phyloP scores from a whole-genome alignment of 2,888 invertebrate species.

The Corbicula japonica region DNA sequence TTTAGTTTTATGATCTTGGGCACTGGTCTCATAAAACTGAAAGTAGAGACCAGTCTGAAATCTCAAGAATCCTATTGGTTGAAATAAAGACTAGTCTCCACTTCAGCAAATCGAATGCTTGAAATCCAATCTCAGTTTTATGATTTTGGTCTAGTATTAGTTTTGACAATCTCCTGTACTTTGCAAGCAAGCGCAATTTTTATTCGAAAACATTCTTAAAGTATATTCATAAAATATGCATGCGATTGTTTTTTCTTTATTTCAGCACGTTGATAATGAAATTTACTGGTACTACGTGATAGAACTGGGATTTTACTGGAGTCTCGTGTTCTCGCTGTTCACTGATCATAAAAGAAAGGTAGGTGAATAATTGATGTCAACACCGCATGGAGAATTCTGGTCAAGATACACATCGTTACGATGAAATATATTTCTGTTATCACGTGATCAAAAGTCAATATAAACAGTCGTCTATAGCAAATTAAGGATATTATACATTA shows the following conservation, averaged over 20 bases:
- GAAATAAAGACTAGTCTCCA: background rate
- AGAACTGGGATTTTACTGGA: conserved; percentile 97
- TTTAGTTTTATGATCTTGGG: no score
- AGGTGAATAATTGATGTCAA: conserved; percentile 23
- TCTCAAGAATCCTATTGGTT: background rate
- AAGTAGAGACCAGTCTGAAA: background rate
- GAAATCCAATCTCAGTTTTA: background rate
- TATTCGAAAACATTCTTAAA: background rate
- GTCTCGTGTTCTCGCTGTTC: conserved; percentile 95
- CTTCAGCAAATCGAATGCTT: background rate
- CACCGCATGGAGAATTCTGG: background rate
- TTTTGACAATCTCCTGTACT: background rate
- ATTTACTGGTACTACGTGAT: conserved; percentile 99
- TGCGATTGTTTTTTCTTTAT: background rate
- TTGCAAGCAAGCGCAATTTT: background rate
- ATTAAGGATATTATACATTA: background rate
- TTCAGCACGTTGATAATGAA: conserved; percentile 92
- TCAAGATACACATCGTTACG: background rate
- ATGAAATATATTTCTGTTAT: background rate
- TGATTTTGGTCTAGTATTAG: background rate
- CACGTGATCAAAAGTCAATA: background rate
- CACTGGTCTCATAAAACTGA: background rate
- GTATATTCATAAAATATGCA: background rate
- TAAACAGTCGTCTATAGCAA: background rate
- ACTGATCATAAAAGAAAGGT: conserved; percentile 94